Percentiles rank a stretch among this genome's conserved stretches.
These are phyloP conservation scores for Venusia cambrica DNA, from an alignment of 2,888 invertebrate genomes.

Conservation along the genomic window DNA sequence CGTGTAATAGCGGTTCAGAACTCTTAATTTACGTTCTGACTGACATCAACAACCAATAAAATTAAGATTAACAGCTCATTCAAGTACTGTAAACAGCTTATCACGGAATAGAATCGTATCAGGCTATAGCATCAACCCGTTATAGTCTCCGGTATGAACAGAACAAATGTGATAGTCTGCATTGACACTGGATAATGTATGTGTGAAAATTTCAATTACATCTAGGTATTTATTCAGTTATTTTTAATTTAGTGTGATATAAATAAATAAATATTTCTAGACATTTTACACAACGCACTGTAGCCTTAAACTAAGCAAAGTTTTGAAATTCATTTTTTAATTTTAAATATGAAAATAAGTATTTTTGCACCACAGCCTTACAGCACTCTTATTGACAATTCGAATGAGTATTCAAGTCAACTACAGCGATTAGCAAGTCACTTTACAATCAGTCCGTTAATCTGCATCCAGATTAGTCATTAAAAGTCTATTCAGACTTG, in stretches of 20 bases:
- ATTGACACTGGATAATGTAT: too few species aligned
- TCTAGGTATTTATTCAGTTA: too few species aligned
- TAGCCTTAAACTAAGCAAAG: too few species aligned
- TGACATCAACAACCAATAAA: conserved; percentile 10
- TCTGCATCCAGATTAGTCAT: conserved; percentile 19
- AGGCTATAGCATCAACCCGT: neutral
- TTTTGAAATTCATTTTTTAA: too few species aligned
- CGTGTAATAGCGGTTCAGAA: neutral
- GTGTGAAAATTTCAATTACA: too few species aligned
- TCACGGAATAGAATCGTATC: neutral
- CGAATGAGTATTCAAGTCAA: conserved; percentile 25
- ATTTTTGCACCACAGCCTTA: too few species aligned
- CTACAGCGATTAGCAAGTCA: conserved; percentile 21
- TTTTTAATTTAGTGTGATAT: too few species aligned
- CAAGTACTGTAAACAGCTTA: conserved; percentile 1
- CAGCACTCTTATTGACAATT: too few species aligned
- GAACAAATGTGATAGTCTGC: too few species aligned
- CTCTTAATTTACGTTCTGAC: conserved; percentile 5
- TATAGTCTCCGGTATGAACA: too few species aligned
- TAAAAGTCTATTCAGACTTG: conserved; percentile 19
- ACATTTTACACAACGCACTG: too few species aligned
- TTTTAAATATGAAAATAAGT: conserved; percentile 1
- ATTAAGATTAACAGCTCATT: conserved; percentile 3
- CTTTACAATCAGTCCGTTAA: conserved; percentile 15
- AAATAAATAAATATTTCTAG: too few species aligned